A percentile compares a stretch with the other conserved stretches of the same genome.
Evolutionary conservation across 2,113 vertebrate genomes (phyloP).

Genomic region (Phocoena sinus): DNA sequence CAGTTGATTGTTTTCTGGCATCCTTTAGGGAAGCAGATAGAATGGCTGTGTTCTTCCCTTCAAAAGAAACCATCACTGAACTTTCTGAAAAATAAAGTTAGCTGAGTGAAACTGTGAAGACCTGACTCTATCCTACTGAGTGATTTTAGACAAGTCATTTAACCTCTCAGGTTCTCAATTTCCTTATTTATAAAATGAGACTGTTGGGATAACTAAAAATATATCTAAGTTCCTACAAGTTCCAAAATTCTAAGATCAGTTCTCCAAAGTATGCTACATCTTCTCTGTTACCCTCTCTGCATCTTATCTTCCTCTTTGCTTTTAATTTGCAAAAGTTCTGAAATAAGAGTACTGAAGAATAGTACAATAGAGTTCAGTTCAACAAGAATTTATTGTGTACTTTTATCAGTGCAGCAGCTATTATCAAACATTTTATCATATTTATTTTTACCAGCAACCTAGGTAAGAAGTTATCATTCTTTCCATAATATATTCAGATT

Average conservation of each 20-base stretch:
- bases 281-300: neutral
- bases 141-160: neutral
- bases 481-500: neutral
- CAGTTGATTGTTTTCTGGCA: neutral
- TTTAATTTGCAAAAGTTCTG: neutral
- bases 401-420: neutral
- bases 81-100: neutral
- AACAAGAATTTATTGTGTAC: neutral
- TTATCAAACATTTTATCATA: neutral
- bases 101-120: neutral
- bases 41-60: neutral
- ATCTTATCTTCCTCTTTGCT: neutral
- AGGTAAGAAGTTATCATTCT: neutral
- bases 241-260: neutral
- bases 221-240: neutral
- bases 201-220: neutral
- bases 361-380: neutral
- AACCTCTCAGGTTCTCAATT: neutral
- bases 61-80: neutral
- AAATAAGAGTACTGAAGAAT: neutral
- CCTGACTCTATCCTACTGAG: neutral
- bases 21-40: neutral
- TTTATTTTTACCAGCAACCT: neutral
- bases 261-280: neutral
- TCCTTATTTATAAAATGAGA: neutral